Base-by-base conservation (phyloP, 1,140 invertebrate species). In the Pteromalus puparum region DNA sequence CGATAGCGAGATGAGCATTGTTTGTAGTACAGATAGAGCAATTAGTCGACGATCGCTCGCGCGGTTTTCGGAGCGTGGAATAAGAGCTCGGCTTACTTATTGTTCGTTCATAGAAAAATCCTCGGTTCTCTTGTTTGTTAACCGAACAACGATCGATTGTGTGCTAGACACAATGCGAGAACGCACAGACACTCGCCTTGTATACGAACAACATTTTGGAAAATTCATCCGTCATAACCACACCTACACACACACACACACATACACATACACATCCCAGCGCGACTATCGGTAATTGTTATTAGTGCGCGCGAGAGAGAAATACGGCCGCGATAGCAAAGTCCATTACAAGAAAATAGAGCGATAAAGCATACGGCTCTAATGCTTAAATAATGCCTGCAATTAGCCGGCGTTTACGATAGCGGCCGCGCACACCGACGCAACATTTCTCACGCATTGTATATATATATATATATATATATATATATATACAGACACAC, bases 311-410 rank as follows among this genome's bases (percentile, higher is more conserved):
- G 34, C 34, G 48, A n/a, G 18, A 18, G 21, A 61, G 53, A 61
- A 18, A 61, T n/a, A 61, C 53, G 53, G 18, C 5, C 53, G 53
- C 18, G 53, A 61, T 61, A 61, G 53, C 53, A n/a, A 10, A 21
- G 18, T 61, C 53, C 53, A 61, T n/a, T 61, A 61, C 53, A n/a
- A 61, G 53, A 61, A 61, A 30, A 70, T 70, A 70, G 67, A 26
- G 67, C 67, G 67, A 42, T 61, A 61, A 61, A 61, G 53, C n/a
- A 61, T 61, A 61, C 21, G 21, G 53, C 53, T 61, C 34, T 75
- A 75, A 75, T 75, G 73, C 34, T 75, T 75, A 24, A 75, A 75
- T 75, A 75, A 75, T 75, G 73, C n/a, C 73, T 46, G 34, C 73
- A 75, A 75, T 75, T 75, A 75, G 73, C n/a, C 38, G 67, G 26